Conservation (phyloP, 2,888 invertebrate genomes). For the Drosophila mimetica region DNA sequence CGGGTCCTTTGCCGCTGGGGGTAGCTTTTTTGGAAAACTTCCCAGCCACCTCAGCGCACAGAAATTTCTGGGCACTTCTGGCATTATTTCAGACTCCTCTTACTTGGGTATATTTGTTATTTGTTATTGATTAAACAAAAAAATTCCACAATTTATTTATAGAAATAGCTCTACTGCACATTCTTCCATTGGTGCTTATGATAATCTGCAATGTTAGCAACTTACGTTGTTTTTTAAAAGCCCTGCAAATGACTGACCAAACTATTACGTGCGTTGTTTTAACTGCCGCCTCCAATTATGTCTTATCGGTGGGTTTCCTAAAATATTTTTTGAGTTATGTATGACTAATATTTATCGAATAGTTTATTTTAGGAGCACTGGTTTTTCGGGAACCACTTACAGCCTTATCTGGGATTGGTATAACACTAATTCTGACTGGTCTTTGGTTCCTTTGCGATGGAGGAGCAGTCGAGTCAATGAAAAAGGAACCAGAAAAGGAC, state of each 20-base stretch:
- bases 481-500: conserved; percentile 6
- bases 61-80: conserved; percentile 30
- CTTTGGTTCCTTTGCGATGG: conserved; percentile 87
- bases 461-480: neutral
- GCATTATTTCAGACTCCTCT: neutral
- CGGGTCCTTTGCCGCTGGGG: conserved; percentile 86
- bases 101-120: conserved; percentile 32
- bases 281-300: conserved; percentile 87
- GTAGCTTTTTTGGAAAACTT: conserved; percentile 87
- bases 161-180: conserved; percentile 76
- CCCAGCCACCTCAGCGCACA: conserved; percentile 76
- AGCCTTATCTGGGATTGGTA: conserved; percentile 89
- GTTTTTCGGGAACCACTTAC: conserved; percentile 90
- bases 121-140: conserved; percentile 6
- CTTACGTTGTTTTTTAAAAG: conserved; percentile 87
- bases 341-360: conserved; percentile 39
- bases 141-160: conserved; percentile 14
- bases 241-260: conserved; percentile 86
- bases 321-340: neutral
- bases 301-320: conserved; percentile 85
- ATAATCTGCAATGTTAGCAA: conserved; percentile 86
- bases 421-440: conserved; percentile 89
- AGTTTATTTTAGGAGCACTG: conserved; percentile 89
- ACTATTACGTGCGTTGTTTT: conserved; percentile 86
- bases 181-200: conserved; percentile 85